These are phyloP conservation scores for Drosophila nr. medialis DNA, from an alignment of 2,888 invertebrate genomes.

Conservation along the genomic window DNA sequence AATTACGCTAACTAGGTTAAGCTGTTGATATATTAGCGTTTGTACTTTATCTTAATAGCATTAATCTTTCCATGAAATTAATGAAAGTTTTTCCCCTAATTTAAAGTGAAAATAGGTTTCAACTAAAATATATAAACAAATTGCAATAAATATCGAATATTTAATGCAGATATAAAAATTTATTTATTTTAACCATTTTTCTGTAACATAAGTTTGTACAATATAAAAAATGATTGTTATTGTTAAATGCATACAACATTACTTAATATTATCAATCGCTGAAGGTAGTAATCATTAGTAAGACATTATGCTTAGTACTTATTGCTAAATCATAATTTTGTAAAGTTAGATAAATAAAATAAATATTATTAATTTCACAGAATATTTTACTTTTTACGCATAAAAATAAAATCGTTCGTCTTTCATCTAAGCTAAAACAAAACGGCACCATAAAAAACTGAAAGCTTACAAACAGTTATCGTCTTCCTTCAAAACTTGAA, in stretches of 20 bases:
- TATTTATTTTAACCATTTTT: background rate
- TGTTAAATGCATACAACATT: background rate
- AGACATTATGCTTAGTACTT: no score
- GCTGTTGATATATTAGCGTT: background rate
- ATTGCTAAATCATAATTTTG: fast-evolving
- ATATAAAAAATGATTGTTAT: no score
- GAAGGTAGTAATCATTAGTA: background rate
- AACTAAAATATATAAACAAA: background rate
- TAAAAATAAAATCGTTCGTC: background rate
- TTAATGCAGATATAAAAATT: background rate
- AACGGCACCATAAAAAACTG: background rate
- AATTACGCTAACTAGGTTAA: conserved; percentile 14
- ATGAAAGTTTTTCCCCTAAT: background rate
- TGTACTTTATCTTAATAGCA: background rate
- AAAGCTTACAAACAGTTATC: background rate
- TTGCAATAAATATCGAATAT: background rate
- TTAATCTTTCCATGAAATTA: background rate
- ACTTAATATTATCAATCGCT: background rate
- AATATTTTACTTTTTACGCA: background rate
- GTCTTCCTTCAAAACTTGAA: background rate
- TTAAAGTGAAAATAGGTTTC: background rate
- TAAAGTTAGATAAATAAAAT: background rate
- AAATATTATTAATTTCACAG: background rate
- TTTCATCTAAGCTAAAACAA: background rate
- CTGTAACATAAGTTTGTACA: background rate